Conservation (phyloP, 2,113 vertebrate genomes). For the Cnemophilus loriae region DNA sequence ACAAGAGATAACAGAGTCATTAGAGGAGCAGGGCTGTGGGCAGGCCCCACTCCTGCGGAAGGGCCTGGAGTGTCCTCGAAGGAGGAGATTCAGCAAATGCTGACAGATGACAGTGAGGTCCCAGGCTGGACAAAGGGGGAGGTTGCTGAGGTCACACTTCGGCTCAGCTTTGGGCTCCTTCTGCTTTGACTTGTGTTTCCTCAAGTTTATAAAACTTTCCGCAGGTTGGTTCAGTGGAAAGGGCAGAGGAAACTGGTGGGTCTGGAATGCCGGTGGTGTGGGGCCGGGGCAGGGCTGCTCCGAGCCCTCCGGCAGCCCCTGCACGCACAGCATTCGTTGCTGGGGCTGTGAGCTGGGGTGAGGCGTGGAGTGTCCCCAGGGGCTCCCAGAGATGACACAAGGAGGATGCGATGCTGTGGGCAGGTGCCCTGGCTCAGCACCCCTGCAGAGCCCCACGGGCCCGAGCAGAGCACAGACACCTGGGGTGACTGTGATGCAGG, state of each 20-base stretch:
- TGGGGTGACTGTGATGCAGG: neutral
- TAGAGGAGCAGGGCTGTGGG: neutral
- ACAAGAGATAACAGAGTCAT: constrained; percentile 34
- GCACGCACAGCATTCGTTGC: rapidly evolving
- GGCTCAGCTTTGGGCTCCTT: constrained; percentile 54
- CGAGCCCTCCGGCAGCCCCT: neutral
- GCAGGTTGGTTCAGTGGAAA: neutral
- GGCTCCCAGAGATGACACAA: neutral
- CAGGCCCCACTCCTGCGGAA: constrained; percentile 31
- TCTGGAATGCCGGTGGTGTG: neutral
- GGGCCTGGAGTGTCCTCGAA: constrained; percentile 1
- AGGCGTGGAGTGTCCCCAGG: neutral
- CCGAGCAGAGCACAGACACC: neutral
- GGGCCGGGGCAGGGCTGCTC: neutral
- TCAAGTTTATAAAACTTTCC: constrained; percentile 54
- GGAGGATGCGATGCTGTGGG: neutral
- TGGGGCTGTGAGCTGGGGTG: rapidly evolving
- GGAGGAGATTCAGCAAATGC: constrained; percentile 47
- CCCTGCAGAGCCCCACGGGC: rapidly evolving
- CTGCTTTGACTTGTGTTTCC: constrained; percentile 43
- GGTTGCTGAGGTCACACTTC: constrained; percentile 53
- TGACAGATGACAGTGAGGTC: constrained; percentile 80
- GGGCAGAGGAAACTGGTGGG: constrained; percentile 45
- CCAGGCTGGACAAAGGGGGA: constrained; percentile 78
- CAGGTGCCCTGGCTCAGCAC: neutral